Base-by-base conservation (phyloP, 2,888 invertebrate species). In the Phania funesta region DNA sequence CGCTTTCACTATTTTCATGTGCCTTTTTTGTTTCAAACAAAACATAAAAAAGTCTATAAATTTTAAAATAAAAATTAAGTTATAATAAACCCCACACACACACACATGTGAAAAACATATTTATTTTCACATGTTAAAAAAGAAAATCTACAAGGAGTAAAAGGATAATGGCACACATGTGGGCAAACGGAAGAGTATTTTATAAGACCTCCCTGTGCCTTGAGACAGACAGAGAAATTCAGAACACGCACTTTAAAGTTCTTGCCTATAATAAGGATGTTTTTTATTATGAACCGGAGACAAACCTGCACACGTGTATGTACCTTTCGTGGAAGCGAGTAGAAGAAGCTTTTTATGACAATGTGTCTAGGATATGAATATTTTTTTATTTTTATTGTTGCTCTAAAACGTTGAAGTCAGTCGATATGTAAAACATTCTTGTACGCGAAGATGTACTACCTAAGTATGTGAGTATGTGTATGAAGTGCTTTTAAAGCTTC, bases 141-240 rank as follows among this genome's bases (percentile, higher is more conserved):
- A 13, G 4, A 38, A n/a, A 38, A 38, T n/a, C n/a, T 38, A 3
- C n/a, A 60, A 41, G 13, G 22, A 58, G 13, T 22, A 32, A 35
- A 60, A 52, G 0, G 9, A 41, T 18, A 58, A 50, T 44, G n/a
- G 6, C 22, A 58, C 35, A 58, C 32, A 32, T 35, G 18, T 13
- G 58, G 18, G 50, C 32, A 73, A 18, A 56, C 41, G 50, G 58
- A 65, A 79, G 35, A 18, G 38, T 35, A 9, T 70, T 75, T 70
- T 75, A 80, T 75, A 74, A 70, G 74, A 29, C 16, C 64, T 80
- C 62, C 75, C 70, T 48, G 48, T 50, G 56, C 74, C 56, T 48
- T 16, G 29, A 68, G 62, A 18, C 18, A 64, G 9, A 60, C 67
- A 71, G 54, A 54, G 18, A 75, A 64, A 58, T 35, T 24, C 18